These are phyloP conservation scores for Entomobrya proxima DNA, from an alignment of 2,888 invertebrate species.

Conservation along the genomic window DNA sequence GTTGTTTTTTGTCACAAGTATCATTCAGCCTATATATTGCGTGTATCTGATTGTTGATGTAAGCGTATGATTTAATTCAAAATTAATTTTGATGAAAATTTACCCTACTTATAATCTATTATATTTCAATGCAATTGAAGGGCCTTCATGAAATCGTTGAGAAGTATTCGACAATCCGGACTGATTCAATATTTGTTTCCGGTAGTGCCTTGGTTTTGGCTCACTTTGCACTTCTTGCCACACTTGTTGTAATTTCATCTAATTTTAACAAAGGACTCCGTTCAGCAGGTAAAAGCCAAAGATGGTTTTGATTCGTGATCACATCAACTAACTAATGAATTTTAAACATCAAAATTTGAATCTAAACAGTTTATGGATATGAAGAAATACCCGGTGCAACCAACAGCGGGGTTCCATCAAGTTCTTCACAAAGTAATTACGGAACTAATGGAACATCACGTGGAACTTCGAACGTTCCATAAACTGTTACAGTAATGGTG, in stretches of 20 bases:
- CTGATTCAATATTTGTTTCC: slow-evolving; percentile 62
- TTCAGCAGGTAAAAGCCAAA: slow-evolving; percentile 60
- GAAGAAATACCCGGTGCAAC: not conserved
- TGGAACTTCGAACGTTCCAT: not conserved
- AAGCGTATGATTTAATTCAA: not conserved
- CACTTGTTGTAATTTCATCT: slow-evolving; percentile 62
- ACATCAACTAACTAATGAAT: not conserved
- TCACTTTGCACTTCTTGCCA: slow-evolving; percentile 71
- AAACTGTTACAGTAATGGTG: not conserved
- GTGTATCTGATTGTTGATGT: slow-evolving; percentile 65
- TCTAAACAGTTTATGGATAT: slow-evolving; percentile 37
- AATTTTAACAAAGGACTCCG: slow-evolving; percentile 72
- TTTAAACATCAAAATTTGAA: not conserved
- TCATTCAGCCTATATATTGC: slow-evolving; percentile 66
- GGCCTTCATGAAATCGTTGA: slow-evolving; percentile 56
- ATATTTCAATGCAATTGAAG: not conserved
- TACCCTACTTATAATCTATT: not conserved
- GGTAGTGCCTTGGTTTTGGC: slow-evolving; percentile 57
- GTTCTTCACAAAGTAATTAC: not conserved
- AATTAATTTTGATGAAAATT: not conserved
- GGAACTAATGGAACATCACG: not conserved
- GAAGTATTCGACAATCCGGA: slow-evolving; percentile 60
- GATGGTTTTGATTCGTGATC: not conserved
- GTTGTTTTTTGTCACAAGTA: slow-evolving; percentile 60
- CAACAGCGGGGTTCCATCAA: not conserved